phyloP scores from a whole-genome alignment of 64 coral and sea anemone species.

The Actinia tenebrosa region DNA sequence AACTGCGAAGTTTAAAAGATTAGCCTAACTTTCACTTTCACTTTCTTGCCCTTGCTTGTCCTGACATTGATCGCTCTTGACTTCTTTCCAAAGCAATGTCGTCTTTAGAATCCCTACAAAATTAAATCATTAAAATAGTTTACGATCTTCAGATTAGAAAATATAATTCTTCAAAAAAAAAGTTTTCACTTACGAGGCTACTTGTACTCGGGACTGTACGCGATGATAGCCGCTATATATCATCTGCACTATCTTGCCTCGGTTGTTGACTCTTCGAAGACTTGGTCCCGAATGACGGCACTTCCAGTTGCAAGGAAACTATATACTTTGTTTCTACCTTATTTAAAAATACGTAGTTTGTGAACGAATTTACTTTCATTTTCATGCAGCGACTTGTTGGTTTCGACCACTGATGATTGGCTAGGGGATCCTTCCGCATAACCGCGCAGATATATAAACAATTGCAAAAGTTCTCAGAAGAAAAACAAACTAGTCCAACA shows the following conservation, averaged over 20 bases:
- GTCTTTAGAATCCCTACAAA: neutral
- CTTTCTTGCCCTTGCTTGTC: neutral
- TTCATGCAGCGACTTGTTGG: too few relatives aligned
- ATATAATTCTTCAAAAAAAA: neutral
- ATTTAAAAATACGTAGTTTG: too few relatives aligned
- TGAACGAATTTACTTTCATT: too few relatives aligned
- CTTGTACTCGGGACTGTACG: neutral
- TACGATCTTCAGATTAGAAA: too few relatives aligned
- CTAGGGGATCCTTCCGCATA: neutral
- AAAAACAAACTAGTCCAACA: too few relatives aligned
- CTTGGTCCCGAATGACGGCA: neutral
- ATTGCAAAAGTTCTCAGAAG: neutral
- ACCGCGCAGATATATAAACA: neutral
- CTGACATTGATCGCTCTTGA: neutral
- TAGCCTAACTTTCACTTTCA: neutral
- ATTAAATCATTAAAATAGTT: too few relatives aligned
- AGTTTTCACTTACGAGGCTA: neutral
- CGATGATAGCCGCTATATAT: neutral
- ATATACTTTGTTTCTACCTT: neutral
- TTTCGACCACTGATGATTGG: neutral
- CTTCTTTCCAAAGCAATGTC: too few relatives aligned
- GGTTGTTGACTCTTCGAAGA: neutral
- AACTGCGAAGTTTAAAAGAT: neutral
- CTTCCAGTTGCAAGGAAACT: neutral
- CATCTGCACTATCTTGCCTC: neutral